Conservation (phyloP, 2,113 vertebrate genomes). For the Maccullochella peelii region DNA sequence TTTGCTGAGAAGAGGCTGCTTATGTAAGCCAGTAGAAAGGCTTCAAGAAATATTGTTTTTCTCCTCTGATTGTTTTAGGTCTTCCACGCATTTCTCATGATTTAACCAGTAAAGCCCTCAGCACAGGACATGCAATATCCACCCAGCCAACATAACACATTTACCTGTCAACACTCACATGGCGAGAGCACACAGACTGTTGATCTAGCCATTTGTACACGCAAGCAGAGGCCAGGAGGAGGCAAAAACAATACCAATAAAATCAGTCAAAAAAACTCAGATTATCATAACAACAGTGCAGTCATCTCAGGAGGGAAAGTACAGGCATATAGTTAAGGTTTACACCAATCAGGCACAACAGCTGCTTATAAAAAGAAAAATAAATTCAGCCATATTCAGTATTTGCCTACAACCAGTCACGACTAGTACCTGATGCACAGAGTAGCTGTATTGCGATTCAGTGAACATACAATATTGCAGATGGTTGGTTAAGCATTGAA, state of each 20-base stretch:
- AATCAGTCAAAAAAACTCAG: constrained; percentile 39
- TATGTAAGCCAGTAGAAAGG: constrained; percentile 43
- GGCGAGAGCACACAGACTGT: constrained; percentile 47
- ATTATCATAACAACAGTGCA: constrained; percentile 78
- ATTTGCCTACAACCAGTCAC: constrained; percentile 58
- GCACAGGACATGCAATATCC: constrained; percentile 67
- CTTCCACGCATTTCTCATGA: constrained; percentile 44
- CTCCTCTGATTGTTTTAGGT: constrained; percentile 52
- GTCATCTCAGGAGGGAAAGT: constrained; percentile 65
- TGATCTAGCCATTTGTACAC: constrained; percentile 53
- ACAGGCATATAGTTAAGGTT: constrained; percentile 73
- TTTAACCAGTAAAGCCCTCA: constrained; percentile 61
- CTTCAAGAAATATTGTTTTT: constrained; percentile 64
- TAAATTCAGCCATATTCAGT: constrained; percentile 56
- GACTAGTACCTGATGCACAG: constrained; percentile 69
- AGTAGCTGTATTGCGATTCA: constrained; percentile 63
- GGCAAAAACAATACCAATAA: constrained; percentile 44
- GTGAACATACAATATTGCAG: constrained; percentile 67
- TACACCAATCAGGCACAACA: constrained; percentile 75
- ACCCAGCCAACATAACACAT: constrained; percentile 51
- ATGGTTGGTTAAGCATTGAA: constrained; percentile 56
- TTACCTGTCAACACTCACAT: constrained; percentile 44
- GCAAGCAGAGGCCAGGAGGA: constrained; percentile 46
- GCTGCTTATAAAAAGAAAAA: constrained; percentile 53
- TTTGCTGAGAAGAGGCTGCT: constrained; percentile 54